phyloP scores from a whole-genome alignment of 1,140 invertebrate species.

The Planococcus citri region DNA sequence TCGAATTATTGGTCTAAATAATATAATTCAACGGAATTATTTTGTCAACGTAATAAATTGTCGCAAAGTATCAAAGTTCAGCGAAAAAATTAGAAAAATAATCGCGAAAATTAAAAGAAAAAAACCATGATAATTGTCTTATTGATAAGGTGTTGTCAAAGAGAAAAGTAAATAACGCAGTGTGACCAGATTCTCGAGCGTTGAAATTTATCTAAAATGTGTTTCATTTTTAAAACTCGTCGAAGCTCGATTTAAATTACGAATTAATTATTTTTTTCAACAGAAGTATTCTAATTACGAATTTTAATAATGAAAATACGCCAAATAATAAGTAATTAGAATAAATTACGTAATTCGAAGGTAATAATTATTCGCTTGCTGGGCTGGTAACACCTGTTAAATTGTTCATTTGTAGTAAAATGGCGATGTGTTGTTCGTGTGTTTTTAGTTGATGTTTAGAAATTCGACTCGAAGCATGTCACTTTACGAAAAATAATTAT shows the following conservation, averaged over 20 bases:
- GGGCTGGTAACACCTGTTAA: not conserved
- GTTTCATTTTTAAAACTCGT: not conserved
- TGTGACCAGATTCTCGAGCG: not conserved
- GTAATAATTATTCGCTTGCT: not conserved
- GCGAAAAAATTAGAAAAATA: not conserved
- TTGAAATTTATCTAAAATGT: not conserved
- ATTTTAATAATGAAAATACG: too few relatives aligned
- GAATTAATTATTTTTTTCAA: not conserved
- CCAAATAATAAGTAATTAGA: too few relatives aligned
- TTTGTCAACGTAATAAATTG: too few relatives aligned
- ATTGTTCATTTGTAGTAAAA: conserved; percentile 3
- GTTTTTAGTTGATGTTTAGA: not conserved
- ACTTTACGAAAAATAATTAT: not conserved
- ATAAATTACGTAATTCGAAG: not conserved
- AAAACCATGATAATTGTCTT: not conserved
- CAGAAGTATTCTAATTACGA: not conserved
- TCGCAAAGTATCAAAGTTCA: not conserved
- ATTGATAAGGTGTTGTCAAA: not conserved
- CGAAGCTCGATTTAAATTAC: not conserved
- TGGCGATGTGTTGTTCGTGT: conserved; percentile 5
- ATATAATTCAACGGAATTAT: too few relatives aligned
- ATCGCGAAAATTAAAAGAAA: not conserved
- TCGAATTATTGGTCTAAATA: too few relatives aligned
- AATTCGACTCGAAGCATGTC: not conserved
- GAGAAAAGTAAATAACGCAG: not conserved